phyloP scores from a whole-genome alignment of 2,888 invertebrate genomes.

The Agonopterix alstromeriana region DNA sequence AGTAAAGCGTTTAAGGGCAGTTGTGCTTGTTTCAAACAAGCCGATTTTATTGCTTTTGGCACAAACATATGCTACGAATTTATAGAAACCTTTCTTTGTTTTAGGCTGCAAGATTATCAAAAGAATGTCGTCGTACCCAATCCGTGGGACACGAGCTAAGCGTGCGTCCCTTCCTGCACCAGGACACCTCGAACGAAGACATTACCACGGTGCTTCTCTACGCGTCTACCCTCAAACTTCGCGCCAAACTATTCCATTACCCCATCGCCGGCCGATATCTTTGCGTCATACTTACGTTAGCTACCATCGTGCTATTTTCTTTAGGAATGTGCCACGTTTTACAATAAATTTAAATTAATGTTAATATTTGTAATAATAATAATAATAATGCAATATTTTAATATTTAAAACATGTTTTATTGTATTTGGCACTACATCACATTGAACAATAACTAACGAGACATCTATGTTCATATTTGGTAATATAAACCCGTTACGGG shows the following conservation, averaged over 20 bases:
- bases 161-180: slow-evolving; percentile 87
- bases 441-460: too few species aligned
- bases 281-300: slow-evolving; percentile 78
- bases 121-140: slow-evolving; percentile 83
- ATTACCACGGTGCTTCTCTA: slow-evolving; percentile 86
- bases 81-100: slow-evolving; percentile 18
- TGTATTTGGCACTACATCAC: slow-evolving; percentile 1
- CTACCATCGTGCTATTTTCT: slow-evolving; percentile 78
- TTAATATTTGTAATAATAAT: background rate
- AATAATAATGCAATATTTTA: slow-evolving; percentile 4
- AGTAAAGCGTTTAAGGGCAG: too few species aligned
- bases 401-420: slow-evolving; percentile 9
- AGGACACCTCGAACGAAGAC: slow-evolving; percentile 84
- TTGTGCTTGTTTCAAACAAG: too few species aligned
- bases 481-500: too few species aligned
- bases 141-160: slow-evolving; percentile 87
- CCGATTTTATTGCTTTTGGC: too few species aligned
- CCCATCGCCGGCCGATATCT: slow-evolving; percentile 84
- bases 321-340: slow-evolving; percentile 84
- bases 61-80: too few species aligned
- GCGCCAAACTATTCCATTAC: slow-evolving; percentile 84
- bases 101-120: slow-evolving; percentile 85
- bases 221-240: slow-evolving; percentile 84
- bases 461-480: too few species aligned
- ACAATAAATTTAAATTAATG: slow-evolving; percentile 34